Evolutionary conservation across 2,113 vertebrate genomes (phyloP).

Genomic region (Crotalus horridus): DNA sequence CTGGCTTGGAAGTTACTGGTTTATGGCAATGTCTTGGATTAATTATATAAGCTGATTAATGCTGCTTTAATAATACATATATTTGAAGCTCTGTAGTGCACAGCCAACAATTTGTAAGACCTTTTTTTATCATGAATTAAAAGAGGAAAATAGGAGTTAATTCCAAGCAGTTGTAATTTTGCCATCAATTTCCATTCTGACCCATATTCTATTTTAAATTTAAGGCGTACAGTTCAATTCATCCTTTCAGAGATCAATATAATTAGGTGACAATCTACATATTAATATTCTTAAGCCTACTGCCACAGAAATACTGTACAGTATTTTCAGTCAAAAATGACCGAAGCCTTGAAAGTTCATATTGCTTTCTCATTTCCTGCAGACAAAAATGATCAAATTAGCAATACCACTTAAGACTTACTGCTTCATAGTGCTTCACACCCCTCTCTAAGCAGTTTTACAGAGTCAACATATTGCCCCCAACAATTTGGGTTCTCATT

Average conservation of each 20-base stretch:
- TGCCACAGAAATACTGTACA: neutral
- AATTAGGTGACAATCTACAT: constrained; percentile 12
- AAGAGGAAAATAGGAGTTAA: neutral
- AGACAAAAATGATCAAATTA: neutral
- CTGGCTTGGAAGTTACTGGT: neutral
- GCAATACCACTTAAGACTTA: neutral
- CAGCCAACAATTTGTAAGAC: neutral
- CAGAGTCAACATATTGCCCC: neutral
- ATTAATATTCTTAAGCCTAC: neutral
- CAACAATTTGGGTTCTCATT: neutral
- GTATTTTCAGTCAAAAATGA: neutral
- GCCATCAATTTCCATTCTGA: neutral
- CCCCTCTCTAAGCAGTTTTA: neutral
- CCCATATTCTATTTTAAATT: neutral
- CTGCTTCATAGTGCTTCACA: neutral
- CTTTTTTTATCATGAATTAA: neutral
- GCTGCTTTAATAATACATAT: constrained; percentile 34
- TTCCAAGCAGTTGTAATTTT: neutral
- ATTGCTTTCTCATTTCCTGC: too few relatives aligned
- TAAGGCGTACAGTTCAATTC: neutral
- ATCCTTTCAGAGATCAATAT: constrained; percentile 25
- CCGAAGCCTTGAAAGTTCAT: neutral
- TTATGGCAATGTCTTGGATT: neutral
- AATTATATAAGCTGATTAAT: constrained; percentile 32
- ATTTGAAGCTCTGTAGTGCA: constrained; percentile 7